A percentile compares a stretch with the other conserved stretches of the same genome.
These are phyloP conservation scores for Protophormia terraenovae DNA, from an alignment of 2,888 invertebrate species.

Conservation along the genomic window DNA sequence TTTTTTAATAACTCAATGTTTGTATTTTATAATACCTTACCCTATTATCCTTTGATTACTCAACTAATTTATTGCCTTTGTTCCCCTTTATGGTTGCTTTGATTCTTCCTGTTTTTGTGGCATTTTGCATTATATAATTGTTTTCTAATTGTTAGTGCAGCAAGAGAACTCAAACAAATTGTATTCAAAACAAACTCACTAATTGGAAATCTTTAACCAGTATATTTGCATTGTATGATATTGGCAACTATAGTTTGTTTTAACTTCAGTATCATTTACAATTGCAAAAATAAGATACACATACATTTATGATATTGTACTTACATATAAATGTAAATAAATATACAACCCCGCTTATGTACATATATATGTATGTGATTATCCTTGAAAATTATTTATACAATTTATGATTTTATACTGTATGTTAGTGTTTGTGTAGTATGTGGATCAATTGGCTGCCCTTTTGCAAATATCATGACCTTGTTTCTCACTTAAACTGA, in stretches of 20 bases:
- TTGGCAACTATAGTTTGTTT: conserved; percentile 1
- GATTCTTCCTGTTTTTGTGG: not conserved
- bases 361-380: not conserved
- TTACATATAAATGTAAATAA: no score
- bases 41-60: not conserved
- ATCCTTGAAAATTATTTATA: conserved; percentile 6
- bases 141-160: conserved; percentile 3
- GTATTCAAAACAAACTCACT: not conserved
- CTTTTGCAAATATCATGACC: not conserved
- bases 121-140: not conserved
- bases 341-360: not conserved
- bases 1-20: no score
- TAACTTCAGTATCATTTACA: not conserved
- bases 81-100: not conserved
- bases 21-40: no score
- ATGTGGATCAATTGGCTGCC: not conserved
- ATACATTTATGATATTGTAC: not conserved
- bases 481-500: not conserved
- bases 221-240: not conserved
- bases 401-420: not conserved
- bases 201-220: not conserved
- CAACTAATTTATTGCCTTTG: not conserved
- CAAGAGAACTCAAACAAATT: not conserved
- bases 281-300: not conserved
- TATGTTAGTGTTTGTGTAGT: not conserved